Base-by-base conservation (phyloP, 2,888 invertebrate species). In the Melanostoma scalare region DNA sequence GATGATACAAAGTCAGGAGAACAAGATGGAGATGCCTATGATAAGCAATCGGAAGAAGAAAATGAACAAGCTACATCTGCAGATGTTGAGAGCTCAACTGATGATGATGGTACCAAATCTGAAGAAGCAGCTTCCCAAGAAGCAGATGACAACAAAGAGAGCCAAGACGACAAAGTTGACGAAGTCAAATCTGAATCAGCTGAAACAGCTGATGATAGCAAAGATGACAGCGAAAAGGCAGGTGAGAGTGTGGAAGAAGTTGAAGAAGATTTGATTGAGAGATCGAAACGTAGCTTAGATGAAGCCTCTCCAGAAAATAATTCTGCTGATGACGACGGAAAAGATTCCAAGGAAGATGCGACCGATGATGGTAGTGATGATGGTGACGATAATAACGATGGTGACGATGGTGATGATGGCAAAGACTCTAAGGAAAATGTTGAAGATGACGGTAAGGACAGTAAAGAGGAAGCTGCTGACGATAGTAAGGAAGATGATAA, bases 131-230 rank as follows among this genome's bases (percentile, higher is more conserved):
- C 58, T 10, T 36, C 67, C 5, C 46, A 93, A 87, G 92, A 93
- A 73, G 89, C 88, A 92, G 86, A 88, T 63, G 89, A 90, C 56
- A 87, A 90, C 8, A 89, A 93, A 68, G 93, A 93, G 88, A 92
- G 91, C 85, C 87, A 92, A 86, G 89, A 89, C 87, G 88, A 88
- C 86, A 89, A 88, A 74, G 84, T 85, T 9, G 86, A 75, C 30
- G 75, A 68, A 1, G 65, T 71, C 6, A 50, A 82, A 33, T 42
- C 46, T 38, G 63, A 80, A 40, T 74, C 79, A 6, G 55, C 40
- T 86, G 88, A 88, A 9, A 86, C 88, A 61, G 89, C 88, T 68
- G 87, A 87, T 73, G 90, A 89, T 50, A 63, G 46, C 36, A 63
- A 48, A 9, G 48, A 60, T 80, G 68, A 85, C 52, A 87, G 87